These are phyloP conservation scores for Prietella phreatophila DNA, from an alignment of 2,113 vertebrate species.

Conservation along the genomic window DNA sequence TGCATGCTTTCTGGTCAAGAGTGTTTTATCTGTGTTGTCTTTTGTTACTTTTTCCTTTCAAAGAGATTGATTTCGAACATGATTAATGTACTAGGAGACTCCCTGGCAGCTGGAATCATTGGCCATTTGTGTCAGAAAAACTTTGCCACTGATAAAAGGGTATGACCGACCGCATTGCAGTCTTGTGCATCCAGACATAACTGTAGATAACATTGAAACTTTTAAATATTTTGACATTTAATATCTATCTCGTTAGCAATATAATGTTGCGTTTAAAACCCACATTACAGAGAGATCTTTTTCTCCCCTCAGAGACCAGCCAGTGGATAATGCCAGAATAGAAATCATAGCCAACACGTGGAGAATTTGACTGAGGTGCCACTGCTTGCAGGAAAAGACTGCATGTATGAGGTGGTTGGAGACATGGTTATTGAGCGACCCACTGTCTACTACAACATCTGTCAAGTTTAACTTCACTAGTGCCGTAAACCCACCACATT, in stretches of 20 bases:
- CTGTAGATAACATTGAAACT: not conserved
- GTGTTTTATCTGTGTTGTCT: not conserved
- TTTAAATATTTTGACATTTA: not conserved
- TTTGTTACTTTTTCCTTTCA: not conserved
- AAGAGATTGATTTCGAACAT: constrained; percentile 84
- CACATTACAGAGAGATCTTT: not conserved
- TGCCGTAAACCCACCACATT: constrained; percentile 22
- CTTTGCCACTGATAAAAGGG: constrained; percentile 71
- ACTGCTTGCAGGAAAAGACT: constrained; percentile 62
- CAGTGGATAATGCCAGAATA: constrained; percentile 57
- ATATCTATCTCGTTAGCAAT: not conserved
- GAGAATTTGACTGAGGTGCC: constrained; percentile 67
- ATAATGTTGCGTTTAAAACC: not conserved
- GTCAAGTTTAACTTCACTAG: constrained; percentile 71
- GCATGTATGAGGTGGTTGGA: constrained; percentile 63
- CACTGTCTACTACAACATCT: constrained; percentile 80
- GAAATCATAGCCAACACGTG: constrained; percentile 41
- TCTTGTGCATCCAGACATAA: not conserved
- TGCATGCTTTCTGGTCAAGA: not conserved
- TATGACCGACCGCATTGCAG: constrained; percentile 33
- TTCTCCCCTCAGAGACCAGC: constrained; percentile 49
- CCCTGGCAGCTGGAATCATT: constrained; percentile 83
- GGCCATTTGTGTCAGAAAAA: constrained; percentile 79
- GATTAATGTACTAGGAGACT: constrained; percentile 83
- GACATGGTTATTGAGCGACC: constrained; percentile 62